phyloP scores from a whole-genome alignment of 2,113 vertebrate species.

The Eulemur macaco region DNA sequence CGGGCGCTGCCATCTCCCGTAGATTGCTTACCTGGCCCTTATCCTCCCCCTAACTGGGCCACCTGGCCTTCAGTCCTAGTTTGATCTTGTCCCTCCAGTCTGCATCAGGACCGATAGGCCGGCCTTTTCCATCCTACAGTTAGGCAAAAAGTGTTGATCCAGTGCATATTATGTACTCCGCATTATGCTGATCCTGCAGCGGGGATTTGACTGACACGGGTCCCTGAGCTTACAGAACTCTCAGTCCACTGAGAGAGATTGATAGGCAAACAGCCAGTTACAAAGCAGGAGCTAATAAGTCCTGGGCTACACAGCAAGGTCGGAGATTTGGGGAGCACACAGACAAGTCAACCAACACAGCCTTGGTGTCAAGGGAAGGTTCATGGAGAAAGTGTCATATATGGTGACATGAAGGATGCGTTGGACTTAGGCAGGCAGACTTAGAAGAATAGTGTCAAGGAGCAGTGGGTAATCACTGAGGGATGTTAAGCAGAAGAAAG shows the following conservation, averaged over 20 bases:
- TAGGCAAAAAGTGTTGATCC: slow-evolving; percentile 11
- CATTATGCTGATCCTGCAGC: slow-evolving; percentile 31
- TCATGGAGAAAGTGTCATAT: not conserved
- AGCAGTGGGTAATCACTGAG: not conserved
- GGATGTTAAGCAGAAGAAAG: not conserved
- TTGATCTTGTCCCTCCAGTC: not conserved
- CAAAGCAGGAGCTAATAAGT: not conserved
- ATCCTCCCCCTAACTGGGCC: not conserved
- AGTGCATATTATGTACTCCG: not conserved
- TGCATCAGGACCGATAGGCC: not conserved
- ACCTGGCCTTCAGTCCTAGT: not conserved
- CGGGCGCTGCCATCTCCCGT: not conserved
- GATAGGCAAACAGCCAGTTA: slow-evolving; percentile 20
- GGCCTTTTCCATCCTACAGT: not conserved
- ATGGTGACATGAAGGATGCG: not conserved
- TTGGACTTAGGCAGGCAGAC: slow-evolving; percentile 9
- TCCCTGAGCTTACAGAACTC: slow-evolving; percentile 18
- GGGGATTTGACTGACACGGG: slow-evolving; percentile 20
- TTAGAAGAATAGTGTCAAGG: not conserved
- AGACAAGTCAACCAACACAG: not conserved
- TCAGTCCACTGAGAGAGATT: not conserved
- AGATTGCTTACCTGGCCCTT: not conserved
- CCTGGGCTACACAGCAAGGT: slow-evolving; percentile 30
- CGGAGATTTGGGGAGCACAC: not conserved
- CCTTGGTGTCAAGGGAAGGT: slow-evolving; percentile 4